These are phyloP conservation scores for Phocides pigmalion DNA, from an alignment of 1,140 invertebrate genomes.

Conservation along the genomic window DNA sequence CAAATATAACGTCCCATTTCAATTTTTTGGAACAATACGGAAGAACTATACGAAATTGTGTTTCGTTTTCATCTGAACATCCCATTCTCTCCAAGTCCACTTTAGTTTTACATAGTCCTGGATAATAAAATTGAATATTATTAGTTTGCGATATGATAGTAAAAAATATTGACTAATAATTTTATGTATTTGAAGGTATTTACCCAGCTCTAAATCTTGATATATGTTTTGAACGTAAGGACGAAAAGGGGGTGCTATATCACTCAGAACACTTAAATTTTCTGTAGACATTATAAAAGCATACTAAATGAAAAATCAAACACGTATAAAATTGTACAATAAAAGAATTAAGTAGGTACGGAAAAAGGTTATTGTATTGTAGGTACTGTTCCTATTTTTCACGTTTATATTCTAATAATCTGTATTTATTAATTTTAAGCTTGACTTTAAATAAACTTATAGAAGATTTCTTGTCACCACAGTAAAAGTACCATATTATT, in stretches of 20 bases:
- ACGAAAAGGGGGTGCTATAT: conserved; percentile 66
- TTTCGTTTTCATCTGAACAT: conserved; percentile 49
- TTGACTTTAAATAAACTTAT: no score
- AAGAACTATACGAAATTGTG: conserved; percentile 70
- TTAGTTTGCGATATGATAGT: background rate
- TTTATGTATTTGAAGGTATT: conserved; percentile 22
- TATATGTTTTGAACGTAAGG: conserved; percentile 72
- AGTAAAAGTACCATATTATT: no score
- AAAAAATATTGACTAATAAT: no score
- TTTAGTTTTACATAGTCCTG: conserved; percentile 74
- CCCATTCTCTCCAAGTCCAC: conserved; percentile 72
- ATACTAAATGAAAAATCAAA: no score
- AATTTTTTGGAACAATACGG: conserved; percentile 77
- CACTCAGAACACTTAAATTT: conserved; percentile 56
- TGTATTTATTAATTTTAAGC: no score
- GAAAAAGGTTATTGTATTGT: no score
- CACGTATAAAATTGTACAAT: no score
- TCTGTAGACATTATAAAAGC: conserved; percentile 41
- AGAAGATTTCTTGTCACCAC: no score
- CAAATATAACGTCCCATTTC: conserved; percentile 79
- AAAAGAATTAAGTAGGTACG: no score
- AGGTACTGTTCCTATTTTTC: no score
- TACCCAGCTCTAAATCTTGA: conserved; percentile 72
- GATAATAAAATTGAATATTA: conserved; percentile 34
- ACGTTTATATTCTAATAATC: no score